phyloP scores from a whole-genome alignment of 2,113 vertebrate genomes.

The Sinocyclocheilus rhinocerous region DNA sequence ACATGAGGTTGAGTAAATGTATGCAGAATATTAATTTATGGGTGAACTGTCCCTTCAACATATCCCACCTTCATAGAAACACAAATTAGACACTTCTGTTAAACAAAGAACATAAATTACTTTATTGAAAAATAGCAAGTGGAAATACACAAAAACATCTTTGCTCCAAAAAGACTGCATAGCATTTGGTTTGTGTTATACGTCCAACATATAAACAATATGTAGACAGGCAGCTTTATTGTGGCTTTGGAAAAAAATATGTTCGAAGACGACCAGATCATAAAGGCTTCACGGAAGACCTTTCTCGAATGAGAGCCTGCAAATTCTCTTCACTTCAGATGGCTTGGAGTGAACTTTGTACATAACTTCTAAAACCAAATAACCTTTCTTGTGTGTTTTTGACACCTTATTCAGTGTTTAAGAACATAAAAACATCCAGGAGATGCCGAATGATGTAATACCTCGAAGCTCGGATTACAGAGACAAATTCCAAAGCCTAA shows the following conservation, averaged over 20 bases:
- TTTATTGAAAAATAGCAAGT: slow-evolving; percentile 57
- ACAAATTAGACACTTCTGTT: slow-evolving; percentile 42
- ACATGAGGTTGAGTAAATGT: neutral
- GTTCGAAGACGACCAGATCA: neutral
- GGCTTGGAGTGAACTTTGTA: neutral
- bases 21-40: neutral
- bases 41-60: neutral
- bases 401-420: slow-evolving; percentile 9
- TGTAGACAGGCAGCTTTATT: slow-evolving; percentile 32
- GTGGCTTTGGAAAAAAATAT: slow-evolving; percentile 46
- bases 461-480: neutral
- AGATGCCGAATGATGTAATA: neutral
- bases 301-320: neutral
- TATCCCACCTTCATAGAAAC: neutral
- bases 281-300: neutral
- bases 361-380: neutral
- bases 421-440: neutral
- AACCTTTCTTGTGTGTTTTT: neutral
- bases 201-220: slow-evolving; percentile 39
- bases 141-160: slow-evolving; percentile 24
- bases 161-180: slow-evolving; percentile 35
- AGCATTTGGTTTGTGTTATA: slow-evolving; percentile 40
- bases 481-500: neutral
- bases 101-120: slow-evolving; percentile 69
- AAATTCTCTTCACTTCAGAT: neutral